Percentiles rank a stretch among this genome's conserved stretches.
phyloP scores from a whole-genome alignment of 2,113 vertebrate genomes.

The Phainopepla nitens region DNA sequence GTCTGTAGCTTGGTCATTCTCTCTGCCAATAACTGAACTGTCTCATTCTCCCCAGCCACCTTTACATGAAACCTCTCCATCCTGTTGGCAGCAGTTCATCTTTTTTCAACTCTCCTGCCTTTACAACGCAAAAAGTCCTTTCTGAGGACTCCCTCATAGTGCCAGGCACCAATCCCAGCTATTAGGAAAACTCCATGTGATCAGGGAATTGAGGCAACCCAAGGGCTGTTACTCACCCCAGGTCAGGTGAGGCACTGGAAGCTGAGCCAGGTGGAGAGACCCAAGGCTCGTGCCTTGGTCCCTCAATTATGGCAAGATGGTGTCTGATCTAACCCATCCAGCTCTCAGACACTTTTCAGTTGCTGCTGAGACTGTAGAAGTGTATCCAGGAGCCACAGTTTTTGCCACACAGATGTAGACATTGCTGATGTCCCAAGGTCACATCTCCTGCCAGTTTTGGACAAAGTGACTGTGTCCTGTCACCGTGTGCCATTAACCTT shows the following conservation, averaged over 20 bases:
- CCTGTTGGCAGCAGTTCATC: background rate
- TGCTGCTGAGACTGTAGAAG: background rate
- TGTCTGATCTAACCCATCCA: background rate
- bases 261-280: background rate
- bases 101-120: background rate
- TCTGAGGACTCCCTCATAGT: background rate
- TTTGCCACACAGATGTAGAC: background rate
- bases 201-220: background rate
- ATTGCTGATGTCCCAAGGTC: background rate
- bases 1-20: background rate
- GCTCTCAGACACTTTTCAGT: background rate
- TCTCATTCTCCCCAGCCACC: background rate
- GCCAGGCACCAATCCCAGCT: background rate
- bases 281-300: background rate
- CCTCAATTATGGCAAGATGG: background rate
- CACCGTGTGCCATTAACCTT: background rate
- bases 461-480: background rate
- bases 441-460: background rate
- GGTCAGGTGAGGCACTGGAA: background rate
- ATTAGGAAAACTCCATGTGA: background rate
- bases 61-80: background rate
- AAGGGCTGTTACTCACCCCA: background rate
- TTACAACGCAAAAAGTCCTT: background rate
- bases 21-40: background rate
- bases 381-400: background rate